Evolutionary conservation across 2,888 invertebrate species (phyloP).

Genomic region (Bombylius discolor): DNA sequence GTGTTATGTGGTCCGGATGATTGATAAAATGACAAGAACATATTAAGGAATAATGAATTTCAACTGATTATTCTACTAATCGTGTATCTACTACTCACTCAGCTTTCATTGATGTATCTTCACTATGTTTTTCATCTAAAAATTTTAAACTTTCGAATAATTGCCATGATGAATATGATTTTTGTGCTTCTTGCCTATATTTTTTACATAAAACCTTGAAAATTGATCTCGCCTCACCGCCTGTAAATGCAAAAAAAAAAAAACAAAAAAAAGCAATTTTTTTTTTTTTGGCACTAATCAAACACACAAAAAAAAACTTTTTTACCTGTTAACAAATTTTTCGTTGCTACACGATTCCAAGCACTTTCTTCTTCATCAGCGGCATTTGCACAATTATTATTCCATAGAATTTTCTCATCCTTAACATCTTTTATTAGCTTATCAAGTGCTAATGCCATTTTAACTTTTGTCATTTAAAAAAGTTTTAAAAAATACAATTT

Average conservation of each 20-base stretch:
- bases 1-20: too few species aligned
- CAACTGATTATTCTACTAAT: too few species aligned
- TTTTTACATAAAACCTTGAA: constrained; percentile 34
- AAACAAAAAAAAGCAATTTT: background rate
- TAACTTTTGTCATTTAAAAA: constrained; percentile 5
- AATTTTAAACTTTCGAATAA: constrained; percentile 19
- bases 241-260: constrained; percentile 7
- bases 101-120: constrained; percentile 20
- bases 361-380: constrained; percentile 28
- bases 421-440: constrained; percentile 32
- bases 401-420: constrained; percentile 29
- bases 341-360: constrained; percentile 30
- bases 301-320: too few species aligned
- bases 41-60: too few species aligned
- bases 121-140: constrained; percentile 14
- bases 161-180: constrained; percentile 30
- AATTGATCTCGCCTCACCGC: constrained; percentile 32
- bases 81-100: constrained; percentile 13
- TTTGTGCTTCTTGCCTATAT: constrained; percentile 30
- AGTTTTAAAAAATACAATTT: background rate
- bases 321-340: constrained; percentile 30
- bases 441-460: constrained; percentile 32
- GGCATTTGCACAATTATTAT: constrained; percentile 7
- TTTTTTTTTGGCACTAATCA: background rate
- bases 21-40: too few species aligned